These are phyloP conservation scores for Picathartes gymnocephalus DNA, from an alignment of 2,113 vertebrate genomes.

Conservation along the genomic window DNA sequence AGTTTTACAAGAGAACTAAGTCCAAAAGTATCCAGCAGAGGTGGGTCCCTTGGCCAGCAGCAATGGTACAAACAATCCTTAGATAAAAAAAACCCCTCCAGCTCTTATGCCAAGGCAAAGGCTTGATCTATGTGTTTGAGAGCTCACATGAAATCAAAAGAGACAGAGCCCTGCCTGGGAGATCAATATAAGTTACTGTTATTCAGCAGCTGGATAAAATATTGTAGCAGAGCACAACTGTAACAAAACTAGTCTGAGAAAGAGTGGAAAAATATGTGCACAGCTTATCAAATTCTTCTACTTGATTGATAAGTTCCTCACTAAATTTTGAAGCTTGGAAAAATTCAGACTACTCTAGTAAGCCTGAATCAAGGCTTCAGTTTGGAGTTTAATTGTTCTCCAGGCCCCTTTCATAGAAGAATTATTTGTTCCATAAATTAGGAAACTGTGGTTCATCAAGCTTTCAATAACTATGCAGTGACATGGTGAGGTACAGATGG, in stretches of 20 bases:
- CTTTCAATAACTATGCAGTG: not conserved
- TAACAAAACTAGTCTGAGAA: not conserved
- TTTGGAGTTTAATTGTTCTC: not conserved
- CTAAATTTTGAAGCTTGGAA: not conserved
- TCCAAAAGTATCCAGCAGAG: not conserved
- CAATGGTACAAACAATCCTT: not conserved
- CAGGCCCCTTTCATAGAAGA: not conserved
- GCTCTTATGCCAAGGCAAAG: not conserved
- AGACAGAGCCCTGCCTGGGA: not conserved
- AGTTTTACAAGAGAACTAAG: not conserved
- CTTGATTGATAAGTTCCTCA: not conserved
- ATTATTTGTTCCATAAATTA: not conserved
- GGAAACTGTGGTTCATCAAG: not conserved
- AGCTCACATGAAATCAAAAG: not conserved
- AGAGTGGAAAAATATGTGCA: not conserved
- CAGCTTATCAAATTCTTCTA: not conserved
- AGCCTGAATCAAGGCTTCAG: not conserved
- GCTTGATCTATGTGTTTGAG: not conserved
- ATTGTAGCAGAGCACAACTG: not conserved
- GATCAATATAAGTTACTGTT: not conserved
- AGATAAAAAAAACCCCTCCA: not conserved
- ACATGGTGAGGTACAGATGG: not conserved
- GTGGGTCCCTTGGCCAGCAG: not conserved
- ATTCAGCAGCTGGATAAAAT: not conserved
- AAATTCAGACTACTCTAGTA: not conserved